phyloP scores from a whole-genome alignment of 2,113 vertebrate genomes.

The Ciconia boyciana region DNA sequence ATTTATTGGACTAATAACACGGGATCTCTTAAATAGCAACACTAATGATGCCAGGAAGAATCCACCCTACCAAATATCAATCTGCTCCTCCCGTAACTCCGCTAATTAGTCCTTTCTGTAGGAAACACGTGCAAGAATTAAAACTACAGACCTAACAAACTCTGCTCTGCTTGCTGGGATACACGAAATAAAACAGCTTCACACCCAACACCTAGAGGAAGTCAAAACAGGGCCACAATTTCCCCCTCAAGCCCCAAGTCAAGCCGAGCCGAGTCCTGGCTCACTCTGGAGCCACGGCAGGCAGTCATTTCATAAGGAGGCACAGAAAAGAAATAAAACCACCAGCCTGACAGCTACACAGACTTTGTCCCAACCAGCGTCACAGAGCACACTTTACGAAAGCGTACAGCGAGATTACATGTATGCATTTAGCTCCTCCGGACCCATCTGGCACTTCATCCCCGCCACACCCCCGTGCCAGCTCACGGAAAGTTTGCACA shows the following conservation, averaged over 20 bases:
- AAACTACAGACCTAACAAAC: not conserved
- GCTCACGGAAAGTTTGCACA: not conserved
- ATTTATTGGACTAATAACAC: not conserved
- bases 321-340: not conserved
- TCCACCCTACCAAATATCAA: not conserved
- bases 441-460: not conserved
- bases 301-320: not conserved
- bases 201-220: not conserved
- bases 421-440: not conserved
- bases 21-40: not conserved
- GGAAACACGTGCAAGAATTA: not conserved
- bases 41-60: not conserved
- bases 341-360: too few species aligned
- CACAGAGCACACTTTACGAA: accelerated
- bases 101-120: not conserved
- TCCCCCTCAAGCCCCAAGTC: not conserved
- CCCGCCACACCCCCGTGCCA: not conserved
- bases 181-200: not conserved
- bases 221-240: too few species aligned
- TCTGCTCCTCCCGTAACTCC: not conserved
- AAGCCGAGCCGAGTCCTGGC: not conserved
- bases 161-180: not conserved
- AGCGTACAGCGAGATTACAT: accelerated
- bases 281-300: too few species aligned
- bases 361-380: not conserved